A percentile compares a stretch with the other conserved stretches of the same genome.
These are phyloP conservation scores for Sarcoramphus papa DNA, from an alignment of 2,797 vertebrate species.

Conservation along the genomic window DNA sequence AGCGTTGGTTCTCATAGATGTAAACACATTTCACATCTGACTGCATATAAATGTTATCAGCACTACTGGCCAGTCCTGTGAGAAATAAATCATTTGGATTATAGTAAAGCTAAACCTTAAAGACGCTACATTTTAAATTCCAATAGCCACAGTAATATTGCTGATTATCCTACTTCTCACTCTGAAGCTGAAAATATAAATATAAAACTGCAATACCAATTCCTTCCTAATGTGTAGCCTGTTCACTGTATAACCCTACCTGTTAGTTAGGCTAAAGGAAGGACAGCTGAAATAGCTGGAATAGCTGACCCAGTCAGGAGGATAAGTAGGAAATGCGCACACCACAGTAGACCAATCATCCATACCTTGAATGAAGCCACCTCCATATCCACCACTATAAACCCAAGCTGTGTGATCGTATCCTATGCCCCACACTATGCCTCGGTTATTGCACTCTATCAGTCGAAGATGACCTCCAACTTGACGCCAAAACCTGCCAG, in stretches of 20 bases:
- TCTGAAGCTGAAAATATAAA: background rate
- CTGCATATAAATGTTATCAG: constrained; percentile 87
- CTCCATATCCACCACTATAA: constrained; percentile 88
- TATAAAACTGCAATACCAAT: background rate
- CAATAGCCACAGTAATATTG: background rate
- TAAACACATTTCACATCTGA: constrained; percentile 89
- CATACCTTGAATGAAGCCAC: constrained; percentile 91
- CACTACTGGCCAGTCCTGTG: constrained; percentile 81
- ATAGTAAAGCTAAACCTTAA: background rate
- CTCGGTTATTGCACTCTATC: constrained; percentile 85
- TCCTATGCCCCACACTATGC: constrained; percentile 93
- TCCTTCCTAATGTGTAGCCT: background rate
- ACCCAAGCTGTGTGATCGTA: constrained; percentile 93
- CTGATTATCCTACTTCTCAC: background rate
- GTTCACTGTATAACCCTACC: background rate
- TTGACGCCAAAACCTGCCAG: constrained; percentile 92
- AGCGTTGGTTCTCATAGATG: constrained; percentile 98
- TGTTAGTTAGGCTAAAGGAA: background rate
- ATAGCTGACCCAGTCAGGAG: background rate
- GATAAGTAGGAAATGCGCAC: rapidly evolving
- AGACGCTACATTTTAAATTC: background rate
- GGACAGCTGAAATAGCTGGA: background rate
- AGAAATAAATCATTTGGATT: background rate
- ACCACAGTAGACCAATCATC: background rate
- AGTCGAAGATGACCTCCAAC: constrained; percentile 90